These are phyloP conservation scores for Dunckerocampus dactyliophorus DNA, from an alignment of 2,113 vertebrate genomes.

Conservation along the genomic window DNA sequence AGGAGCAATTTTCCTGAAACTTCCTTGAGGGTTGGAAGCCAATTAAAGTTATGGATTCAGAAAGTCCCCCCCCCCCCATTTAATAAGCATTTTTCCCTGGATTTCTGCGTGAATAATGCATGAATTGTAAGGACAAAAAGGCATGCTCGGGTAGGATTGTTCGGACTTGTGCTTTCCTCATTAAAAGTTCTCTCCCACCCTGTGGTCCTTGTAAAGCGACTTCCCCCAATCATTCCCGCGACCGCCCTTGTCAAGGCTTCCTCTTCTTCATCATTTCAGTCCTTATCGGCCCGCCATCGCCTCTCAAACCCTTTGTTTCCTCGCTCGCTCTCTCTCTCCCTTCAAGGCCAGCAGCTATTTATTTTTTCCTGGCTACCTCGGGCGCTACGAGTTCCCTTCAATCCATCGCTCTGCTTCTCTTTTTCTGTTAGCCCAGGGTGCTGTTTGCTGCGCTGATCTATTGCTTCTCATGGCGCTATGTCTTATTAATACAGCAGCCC, in stretches of 20 bases:
- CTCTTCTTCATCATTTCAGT: conserved; percentile 40
- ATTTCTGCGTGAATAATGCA: too few relatives aligned
- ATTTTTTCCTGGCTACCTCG: conserved; percentile 33
- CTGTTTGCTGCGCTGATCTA: conserved; percentile 57
- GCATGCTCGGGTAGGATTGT: too few relatives aligned
- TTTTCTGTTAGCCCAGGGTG: conserved; percentile 6
- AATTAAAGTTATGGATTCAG: too few relatives aligned
- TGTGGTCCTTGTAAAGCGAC: too few relatives aligned
- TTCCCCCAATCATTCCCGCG: background rate
- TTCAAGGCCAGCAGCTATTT: conserved; percentile 11
- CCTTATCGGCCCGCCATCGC: conserved; percentile 43
- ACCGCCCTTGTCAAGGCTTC: background rate
- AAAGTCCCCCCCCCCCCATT: too few relatives aligned
- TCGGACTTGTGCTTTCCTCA: background rate
- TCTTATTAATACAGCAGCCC: conserved; percentile 58
- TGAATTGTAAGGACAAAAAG: too few relatives aligned
- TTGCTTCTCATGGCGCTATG: conserved; percentile 38
- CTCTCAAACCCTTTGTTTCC: conserved; percentile 45
- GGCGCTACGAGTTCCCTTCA: conserved; percentile 34
- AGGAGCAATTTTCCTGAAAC: too few relatives aligned
- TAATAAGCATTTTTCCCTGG: too few relatives aligned
- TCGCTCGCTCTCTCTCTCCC: background rate
- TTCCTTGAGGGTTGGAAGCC: too few relatives aligned
- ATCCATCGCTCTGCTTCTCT: conserved; percentile 19
- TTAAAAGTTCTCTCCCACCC: background rate